Conservation (phyloP, 2,797 vertebrate genomes). For the Epinephelus malabaricus region DNA sequence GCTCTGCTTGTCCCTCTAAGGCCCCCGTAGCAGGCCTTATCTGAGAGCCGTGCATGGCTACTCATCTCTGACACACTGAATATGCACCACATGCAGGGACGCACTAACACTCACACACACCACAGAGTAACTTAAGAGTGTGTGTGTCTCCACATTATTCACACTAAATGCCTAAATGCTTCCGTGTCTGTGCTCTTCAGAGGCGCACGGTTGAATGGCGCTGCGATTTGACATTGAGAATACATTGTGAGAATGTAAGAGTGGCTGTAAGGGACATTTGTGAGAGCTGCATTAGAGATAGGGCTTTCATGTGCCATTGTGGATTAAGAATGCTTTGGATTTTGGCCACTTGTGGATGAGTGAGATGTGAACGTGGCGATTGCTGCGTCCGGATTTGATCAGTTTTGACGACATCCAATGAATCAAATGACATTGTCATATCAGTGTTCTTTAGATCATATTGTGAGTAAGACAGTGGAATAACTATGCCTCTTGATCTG, state of each 20-base stretch:
- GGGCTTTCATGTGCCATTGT: slow-evolving; percentile 46
- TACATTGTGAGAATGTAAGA: slow-evolving; percentile 57
- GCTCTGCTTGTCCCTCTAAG: slow-evolving; percentile 75
- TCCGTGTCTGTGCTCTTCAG: slow-evolving; percentile 61
- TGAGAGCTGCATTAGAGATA: slow-evolving; percentile 54
- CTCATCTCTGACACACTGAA: slow-evolving; percentile 75
- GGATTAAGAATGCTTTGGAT: slow-evolving; percentile 49
- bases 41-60: slow-evolving; percentile 67
- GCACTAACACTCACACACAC: slow-evolving; percentile 38
- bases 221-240: slow-evolving; percentile 69
- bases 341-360: slow-evolving; percentile 59
- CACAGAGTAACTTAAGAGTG: slow-evolving; percentile 53
- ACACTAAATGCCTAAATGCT: slow-evolving; percentile 71
- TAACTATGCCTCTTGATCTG: not conserved
- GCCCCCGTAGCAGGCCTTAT: slow-evolving; percentile 72
- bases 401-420: not conserved
- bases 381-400: slow-evolving; percentile 24
- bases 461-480: not conserved
- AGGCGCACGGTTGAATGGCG: slow-evolving; percentile 37
- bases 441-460: not conserved
- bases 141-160: slow-evolving; percentile 66
- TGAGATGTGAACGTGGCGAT: slow-evolving; percentile 40
- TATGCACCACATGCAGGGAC: slow-evolving; percentile 58
- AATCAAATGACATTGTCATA: not conserved
- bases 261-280: slow-evolving; percentile 73